Evolutionary conservation across 2,888 invertebrate genomes (phyloP).

Genomic region (Tholera decimalis): DNA sequence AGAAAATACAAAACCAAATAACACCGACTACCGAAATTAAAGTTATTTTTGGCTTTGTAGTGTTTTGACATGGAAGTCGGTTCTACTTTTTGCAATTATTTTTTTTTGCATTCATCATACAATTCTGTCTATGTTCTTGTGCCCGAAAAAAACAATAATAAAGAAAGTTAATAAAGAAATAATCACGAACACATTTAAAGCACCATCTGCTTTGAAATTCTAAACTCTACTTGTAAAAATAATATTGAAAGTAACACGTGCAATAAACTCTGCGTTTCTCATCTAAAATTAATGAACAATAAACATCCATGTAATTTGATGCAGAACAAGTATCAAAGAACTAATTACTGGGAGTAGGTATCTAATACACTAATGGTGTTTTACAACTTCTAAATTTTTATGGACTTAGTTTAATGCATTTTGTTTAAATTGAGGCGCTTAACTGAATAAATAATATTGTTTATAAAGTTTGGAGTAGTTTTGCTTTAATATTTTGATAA

Average conservation of each 20-base stretch:
- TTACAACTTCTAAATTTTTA: conserved; percentile 26
- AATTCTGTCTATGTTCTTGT: not conserved
- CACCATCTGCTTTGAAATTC: conserved; percentile 34
- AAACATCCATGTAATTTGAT: conserved; percentile 50
- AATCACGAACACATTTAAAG: not conserved
- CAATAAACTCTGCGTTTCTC: conserved; percentile 46
- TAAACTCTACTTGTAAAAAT: conserved; percentile 23
- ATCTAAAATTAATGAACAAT: conserved; percentile 51
- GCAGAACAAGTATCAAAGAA: conserved; percentile 32
- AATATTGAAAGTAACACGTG: conserved; percentile 23
- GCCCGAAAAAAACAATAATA: too few relatives aligned
- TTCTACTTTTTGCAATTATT: too few relatives aligned
- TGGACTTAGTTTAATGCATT: conserved; percentile 22
- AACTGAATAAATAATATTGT: conserved; percentile 18
- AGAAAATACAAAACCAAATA: too few relatives aligned
- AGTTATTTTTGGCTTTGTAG: too few relatives aligned
- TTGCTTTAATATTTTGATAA: conserved; percentile 18
- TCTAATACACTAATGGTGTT: conserved; percentile 28
- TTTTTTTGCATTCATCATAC: not conserved
- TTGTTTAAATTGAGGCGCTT: conserved; percentile 20
- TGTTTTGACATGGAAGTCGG: too few relatives aligned
- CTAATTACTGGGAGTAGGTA: conserved; percentile 53
- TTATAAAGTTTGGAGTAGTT: conserved; percentile 9
- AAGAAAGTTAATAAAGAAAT: too few relatives aligned
- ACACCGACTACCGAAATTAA: too few relatives aligned